Conservation (phyloP, 2,888 invertebrate genomes). For the Epinotia bilunana region DNA sequence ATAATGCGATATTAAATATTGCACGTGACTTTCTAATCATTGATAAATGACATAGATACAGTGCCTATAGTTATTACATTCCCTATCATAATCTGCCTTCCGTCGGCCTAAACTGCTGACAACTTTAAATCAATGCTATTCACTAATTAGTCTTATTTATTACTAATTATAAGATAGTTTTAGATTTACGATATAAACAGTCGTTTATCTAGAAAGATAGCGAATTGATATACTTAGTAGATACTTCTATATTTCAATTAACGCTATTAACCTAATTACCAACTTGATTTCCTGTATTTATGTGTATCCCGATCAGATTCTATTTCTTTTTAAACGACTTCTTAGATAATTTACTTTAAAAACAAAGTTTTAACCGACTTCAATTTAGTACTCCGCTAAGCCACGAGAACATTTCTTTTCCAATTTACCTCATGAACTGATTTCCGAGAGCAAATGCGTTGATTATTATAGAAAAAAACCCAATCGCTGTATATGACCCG, state of each 20-base stretch:
- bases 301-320: too few species aligned
- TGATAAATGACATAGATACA: background rate
- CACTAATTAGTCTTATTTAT: background rate
- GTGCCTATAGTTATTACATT: background rate
- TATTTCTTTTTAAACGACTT: too few species aligned
- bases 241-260: background rate
- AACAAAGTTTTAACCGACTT: too few species aligned
- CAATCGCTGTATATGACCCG: too few species aligned
- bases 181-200: conserved; percentile 11
- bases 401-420: too few species aligned
- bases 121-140: conserved; percentile 4
- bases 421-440: too few species aligned
- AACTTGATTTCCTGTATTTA: background rate
- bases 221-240: background rate
- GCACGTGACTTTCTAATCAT: background rate
- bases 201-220: background rate
- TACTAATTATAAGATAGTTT: background rate
- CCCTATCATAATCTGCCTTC: background rate
- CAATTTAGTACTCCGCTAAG: too few species aligned
- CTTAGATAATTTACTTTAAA: too few species aligned
- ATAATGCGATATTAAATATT: too few species aligned
- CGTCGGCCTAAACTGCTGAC: background rate
- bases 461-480: too few species aligned
- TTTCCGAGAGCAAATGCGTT: too few species aligned
- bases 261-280: background rate